These are phyloP conservation scores for Ochotona curzoniae DNA, from an alignment of 2,113 vertebrate species.

Conservation along the genomic window DNA sequence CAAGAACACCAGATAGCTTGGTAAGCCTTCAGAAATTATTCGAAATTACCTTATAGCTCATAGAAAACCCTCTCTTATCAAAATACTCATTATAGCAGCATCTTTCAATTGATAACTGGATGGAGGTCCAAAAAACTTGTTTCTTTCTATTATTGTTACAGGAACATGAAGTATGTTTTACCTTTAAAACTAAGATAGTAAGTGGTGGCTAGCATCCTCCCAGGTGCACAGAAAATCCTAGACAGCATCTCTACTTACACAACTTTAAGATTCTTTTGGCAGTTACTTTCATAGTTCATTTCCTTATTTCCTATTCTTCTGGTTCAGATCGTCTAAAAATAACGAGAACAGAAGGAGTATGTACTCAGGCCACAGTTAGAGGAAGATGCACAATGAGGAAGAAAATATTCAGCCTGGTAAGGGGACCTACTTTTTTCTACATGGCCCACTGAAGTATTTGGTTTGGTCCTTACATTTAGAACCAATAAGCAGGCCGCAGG, in stretches of 20 bases:
- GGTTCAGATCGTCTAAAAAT: background rate
- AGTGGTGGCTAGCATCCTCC: background rate
- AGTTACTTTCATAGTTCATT: background rate
- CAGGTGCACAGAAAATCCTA: background rate
- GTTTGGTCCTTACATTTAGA: background rate
- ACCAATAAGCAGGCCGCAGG: background rate
- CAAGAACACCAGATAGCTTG: conserved; percentile 15
- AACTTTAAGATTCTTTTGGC: background rate
- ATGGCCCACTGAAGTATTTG: background rate
- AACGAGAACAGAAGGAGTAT: background rate
- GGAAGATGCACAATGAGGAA: background rate
- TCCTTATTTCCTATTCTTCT: background rate
- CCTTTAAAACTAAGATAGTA: background rate
- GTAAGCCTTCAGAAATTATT: background rate
- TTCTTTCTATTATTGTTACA: conserved; percentile 8
- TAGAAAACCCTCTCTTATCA: background rate
- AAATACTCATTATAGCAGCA: background rate
- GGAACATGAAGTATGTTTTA: background rate
- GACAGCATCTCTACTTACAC: background rate
- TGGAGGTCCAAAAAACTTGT: background rate
- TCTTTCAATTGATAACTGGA: background rate
- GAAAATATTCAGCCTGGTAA: background rate
- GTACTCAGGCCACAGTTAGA: background rate
- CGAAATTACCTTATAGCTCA: conserved; percentile 6
- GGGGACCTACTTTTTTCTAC: background rate